A percentile compares a stretch with the other conserved stretches of the same genome.
phyloP scores from a whole-genome alignment of 1,140 invertebrate species.

The Neodiprion pinetum region DNA sequence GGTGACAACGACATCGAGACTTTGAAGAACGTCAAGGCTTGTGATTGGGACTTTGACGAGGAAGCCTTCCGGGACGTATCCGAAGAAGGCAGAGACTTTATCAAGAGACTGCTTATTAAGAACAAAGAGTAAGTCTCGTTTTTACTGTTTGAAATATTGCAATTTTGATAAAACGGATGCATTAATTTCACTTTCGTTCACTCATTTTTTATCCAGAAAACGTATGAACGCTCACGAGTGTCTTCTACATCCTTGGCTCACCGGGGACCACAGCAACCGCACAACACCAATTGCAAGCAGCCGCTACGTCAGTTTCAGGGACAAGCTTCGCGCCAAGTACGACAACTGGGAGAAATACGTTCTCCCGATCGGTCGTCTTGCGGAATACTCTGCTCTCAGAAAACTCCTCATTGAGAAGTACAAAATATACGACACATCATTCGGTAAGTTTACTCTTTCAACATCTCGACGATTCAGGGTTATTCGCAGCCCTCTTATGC shows the following conservation, averaged over 20 bases:
- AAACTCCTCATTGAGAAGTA: conserved; percentile 97
- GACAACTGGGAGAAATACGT: conserved; percentile 92
- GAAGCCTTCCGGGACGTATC: conserved; percentile 93
- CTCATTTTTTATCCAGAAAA: conserved; percentile 69
- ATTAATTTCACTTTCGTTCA: conserved; percentile 1
- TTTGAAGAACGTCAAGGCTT: conserved; percentile 96
- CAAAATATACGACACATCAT: conserved; percentile 93
- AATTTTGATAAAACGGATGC: conserved; percentile 5
- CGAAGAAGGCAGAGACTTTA: conserved; percentile 98
- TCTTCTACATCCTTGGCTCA: conserved; percentile 93
- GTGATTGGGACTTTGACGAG: conserved; percentile 98
- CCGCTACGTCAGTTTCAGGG: conserved; percentile 85
- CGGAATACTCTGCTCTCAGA: conserved; percentile 96
- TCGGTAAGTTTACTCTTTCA: conserved; percentile 70
- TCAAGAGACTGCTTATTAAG: conserved; percentile 88
- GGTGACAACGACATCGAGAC: conserved; percentile 99
- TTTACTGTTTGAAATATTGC: conserved; percentile 10
- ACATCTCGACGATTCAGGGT: neutral
- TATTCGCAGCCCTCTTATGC: neutral
- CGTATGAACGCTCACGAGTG: conserved; percentile 98
- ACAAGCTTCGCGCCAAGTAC: conserved; percentile 85
- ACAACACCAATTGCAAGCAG: conserved; percentile 81
- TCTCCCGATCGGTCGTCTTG: conserved; percentile 93
- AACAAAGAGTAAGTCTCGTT: conserved; percentile 85
- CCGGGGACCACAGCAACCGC: conserved; percentile 78